Evolutionary conservation across 2,888 invertebrate species (phyloP).

Genomic region (Hymenopus coronatus): DNA sequence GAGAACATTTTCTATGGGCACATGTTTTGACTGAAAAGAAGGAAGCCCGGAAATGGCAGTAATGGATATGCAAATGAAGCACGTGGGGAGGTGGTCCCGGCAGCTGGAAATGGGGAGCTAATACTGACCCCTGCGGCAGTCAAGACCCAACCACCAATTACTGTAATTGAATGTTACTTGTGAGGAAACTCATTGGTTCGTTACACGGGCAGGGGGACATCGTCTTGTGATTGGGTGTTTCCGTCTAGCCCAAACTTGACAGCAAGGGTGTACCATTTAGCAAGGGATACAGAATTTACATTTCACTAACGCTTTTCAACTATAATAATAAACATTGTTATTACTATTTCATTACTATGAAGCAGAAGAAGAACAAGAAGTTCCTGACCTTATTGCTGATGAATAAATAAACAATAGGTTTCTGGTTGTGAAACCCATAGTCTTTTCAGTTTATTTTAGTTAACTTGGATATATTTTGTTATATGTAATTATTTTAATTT

Average conservation of each 20-base stretch:
- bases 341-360: too few relatives aligned
- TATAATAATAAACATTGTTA: too few relatives aligned
- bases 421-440: too few relatives aligned
- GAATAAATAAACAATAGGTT: too few relatives aligned
- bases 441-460: too few relatives aligned
- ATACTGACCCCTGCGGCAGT: background rate
- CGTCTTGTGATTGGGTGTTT: conserved; percentile 16
- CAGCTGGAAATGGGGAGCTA: background rate
- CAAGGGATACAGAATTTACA: too few relatives aligned
- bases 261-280: background rate
- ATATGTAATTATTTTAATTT: too few relatives aligned
- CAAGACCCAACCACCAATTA: conserved; percentile 8
- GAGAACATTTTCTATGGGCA: background rate
- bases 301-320: too few relatives aligned
- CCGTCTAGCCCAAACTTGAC: conserved; percentile 12
- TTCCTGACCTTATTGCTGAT: too few relatives aligned
- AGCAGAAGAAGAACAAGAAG: too few relatives aligned
- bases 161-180: conserved; percentile 24
- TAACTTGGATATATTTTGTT: too few relatives aligned
- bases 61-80: background rate
- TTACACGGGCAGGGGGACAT: background rate
- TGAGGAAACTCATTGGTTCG: conserved; percentile 4
- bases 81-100: background rate
- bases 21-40: background rate
- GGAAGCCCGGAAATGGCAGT: background rate